Percentiles rank a stretch among this genome's conserved stretches.
Evolutionary conservation across 2,888 invertebrate genomes (phyloP).

Genomic region (Eupithecia tripunctaria): DNA sequence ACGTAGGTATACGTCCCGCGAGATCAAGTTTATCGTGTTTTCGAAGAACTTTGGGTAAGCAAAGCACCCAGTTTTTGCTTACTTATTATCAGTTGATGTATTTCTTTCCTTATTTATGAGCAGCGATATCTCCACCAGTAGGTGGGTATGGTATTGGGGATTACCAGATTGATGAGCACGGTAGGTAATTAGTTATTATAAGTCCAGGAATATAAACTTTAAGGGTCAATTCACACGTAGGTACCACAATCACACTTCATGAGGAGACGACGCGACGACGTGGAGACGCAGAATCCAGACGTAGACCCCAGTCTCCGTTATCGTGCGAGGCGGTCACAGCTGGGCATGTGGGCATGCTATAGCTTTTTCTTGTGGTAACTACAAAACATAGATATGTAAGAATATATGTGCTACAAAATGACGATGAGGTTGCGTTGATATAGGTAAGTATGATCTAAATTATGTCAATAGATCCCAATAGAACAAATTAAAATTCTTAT

Average conservation of each 20-base stretch:
- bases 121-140: background rate
- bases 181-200: background rate
- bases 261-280: too few species aligned
- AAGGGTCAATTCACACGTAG: background rate
- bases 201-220: background rate
- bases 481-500: too few species aligned
- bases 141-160: background rate
- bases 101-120: background rate
- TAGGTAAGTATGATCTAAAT: too few species aligned
- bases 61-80: background rate
- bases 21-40: conserved; percentile 18
- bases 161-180: background rate
- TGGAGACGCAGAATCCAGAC: too few species aligned
- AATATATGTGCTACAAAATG: too few species aligned
- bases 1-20: conserved; percentile 4
- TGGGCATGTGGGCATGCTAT: too few species aligned
- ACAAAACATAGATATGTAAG: too few species aligned
- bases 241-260: background rate
- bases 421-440: too few species aligned
- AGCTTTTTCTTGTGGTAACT: background rate
- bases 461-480: too few species aligned
- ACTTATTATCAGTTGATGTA: background rate
- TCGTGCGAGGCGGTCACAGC: too few species aligned
- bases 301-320: too few species aligned
- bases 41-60: conserved; percentile 1